Evolutionary conservation across 37 sponge, comb jelly and placozoan species (phyloP).

Genomic region (Cliona cf. orientalis): DNA sequence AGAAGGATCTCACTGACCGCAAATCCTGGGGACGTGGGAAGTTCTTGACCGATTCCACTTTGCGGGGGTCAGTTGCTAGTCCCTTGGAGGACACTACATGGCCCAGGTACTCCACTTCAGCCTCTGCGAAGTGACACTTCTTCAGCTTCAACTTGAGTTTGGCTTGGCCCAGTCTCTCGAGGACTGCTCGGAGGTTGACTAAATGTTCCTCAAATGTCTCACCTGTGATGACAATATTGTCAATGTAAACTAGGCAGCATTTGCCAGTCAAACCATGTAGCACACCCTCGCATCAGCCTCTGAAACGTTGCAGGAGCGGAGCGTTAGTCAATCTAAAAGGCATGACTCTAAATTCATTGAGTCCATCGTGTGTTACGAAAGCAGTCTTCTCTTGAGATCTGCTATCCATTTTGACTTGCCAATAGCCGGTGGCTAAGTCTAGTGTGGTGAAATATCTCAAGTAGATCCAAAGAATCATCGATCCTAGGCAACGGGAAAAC

Average conservation of each 20-base stretch:
- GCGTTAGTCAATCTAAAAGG: too few species aligned
- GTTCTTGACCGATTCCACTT: conserved; percentile 4
- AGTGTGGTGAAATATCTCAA: conserved; percentile 43
- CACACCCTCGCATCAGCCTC: conserved; percentile 51
- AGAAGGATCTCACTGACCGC: conserved; percentile 23
- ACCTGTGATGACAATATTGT: conserved; percentile 48
- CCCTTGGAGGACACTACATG: conserved; percentile 25
- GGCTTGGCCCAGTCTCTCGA: conserved; percentile 23
- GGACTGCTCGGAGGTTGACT: conserved; percentile 19
- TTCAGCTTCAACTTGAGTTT: too few species aligned
- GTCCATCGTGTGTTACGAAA: conserved; percentile 44
- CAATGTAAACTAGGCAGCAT: conserved; percentile 32
- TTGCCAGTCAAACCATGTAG: conserved; percentile 24
- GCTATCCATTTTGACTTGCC: conserved; percentile 31
- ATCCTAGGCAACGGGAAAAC: too few species aligned
- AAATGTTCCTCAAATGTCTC: conserved; percentile 22
- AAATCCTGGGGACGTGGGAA: conserved; percentile 27
- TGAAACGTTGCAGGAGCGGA: too few species aligned
- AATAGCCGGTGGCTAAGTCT: conserved; percentile 47
- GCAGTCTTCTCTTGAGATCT: conserved; percentile 49
- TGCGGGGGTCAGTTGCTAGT: background rate
- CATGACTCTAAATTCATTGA: conserved; percentile 67
- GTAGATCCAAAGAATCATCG: too few species aligned
- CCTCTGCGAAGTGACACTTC: too few species aligned
- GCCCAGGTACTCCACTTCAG: too few species aligned